Evolutionary conservation across 2,888 invertebrate species (phyloP), one percentile per base, ranked within the genome.

Genomic region (Cataglyphis rosenhaueri): DNA sequence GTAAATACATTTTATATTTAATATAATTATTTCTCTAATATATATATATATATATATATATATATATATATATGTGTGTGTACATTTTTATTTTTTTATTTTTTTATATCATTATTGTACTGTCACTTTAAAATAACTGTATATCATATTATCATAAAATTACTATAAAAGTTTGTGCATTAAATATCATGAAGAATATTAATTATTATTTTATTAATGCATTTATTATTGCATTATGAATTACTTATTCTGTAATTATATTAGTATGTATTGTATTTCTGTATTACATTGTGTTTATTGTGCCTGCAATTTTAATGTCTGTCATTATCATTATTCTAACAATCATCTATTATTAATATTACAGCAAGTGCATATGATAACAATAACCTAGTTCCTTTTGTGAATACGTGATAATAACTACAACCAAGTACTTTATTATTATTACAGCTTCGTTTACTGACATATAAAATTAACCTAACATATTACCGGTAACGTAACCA

Each of bases 401-500:
- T 61, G 78, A 70, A 61, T 79, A 44, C 41, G 25, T 6, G 15
- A 66, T 76, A 38, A 48, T 84, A 57, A 59, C 25, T 21, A 25
- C 29, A 73, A 57, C 32, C 61, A 32, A 62, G 12, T 41, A 65
- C 29, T 71, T 71, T 71, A 66, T 79, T 79, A 66, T 61, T 48
- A 82, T 41, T 52, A n/a, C 38, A 75, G 66, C 35, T 35, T 71
- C 44, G 57, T 71, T 76, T 79, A 66, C 29, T 68, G 41, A 76
- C 74, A 64, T 52, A 61, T 70, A 76, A 62, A 78, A 35, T 81
- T 81, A 81, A 81, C 57, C 68, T 76, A 70, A 74, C 76, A 64
- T 61, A 32, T 59, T 48, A 75, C 61, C 65, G 52, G 75, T 66
- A 75, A 55, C 29, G 41, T 57, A 29, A 57, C 62, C 55, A 41